A percentile compares a stretch with the other conserved stretches of the same genome.
Conservation (phyloP, 2,888 invertebrate species). For the Latrodectus hesperus region DNA sequence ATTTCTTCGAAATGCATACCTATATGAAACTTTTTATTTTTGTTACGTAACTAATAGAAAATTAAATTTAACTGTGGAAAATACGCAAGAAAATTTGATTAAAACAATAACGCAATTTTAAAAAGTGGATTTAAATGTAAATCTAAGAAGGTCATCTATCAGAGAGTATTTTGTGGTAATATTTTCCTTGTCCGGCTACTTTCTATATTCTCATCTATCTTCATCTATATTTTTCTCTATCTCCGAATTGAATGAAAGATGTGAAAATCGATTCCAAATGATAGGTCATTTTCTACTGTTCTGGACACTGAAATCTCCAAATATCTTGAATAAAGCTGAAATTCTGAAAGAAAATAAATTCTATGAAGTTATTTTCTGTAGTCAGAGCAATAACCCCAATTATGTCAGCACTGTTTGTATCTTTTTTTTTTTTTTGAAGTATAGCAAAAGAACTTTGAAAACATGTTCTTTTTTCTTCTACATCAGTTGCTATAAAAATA, state of each 20-base stretch:
- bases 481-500: no score
- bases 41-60: no score
- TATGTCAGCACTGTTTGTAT: no score
- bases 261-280: neutral
- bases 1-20: no score
- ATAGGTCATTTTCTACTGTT: conserved; percentile 2
- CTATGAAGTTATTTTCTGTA: neutral
- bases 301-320: neutral
- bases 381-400: neutral
- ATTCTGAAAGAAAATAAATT: neutral
- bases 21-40: no score
- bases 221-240: neutral
- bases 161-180: neutral
- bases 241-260: neutral
- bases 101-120: no score
- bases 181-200: neutral
- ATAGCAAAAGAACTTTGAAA: no score
- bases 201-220: neutral
- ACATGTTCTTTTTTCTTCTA: no score
- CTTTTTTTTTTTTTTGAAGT: no score
- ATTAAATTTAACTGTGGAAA: no score
- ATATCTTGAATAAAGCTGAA: neutral
- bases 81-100: no score
- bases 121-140: no score
- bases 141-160: neutral